Percentiles rank a stretch among this genome's conserved stretches.
These are phyloP conservation scores for Trematomus loennbergii DNA, from an alignment of 2,113 vertebrate species.

Conservation along the genomic window DNA sequence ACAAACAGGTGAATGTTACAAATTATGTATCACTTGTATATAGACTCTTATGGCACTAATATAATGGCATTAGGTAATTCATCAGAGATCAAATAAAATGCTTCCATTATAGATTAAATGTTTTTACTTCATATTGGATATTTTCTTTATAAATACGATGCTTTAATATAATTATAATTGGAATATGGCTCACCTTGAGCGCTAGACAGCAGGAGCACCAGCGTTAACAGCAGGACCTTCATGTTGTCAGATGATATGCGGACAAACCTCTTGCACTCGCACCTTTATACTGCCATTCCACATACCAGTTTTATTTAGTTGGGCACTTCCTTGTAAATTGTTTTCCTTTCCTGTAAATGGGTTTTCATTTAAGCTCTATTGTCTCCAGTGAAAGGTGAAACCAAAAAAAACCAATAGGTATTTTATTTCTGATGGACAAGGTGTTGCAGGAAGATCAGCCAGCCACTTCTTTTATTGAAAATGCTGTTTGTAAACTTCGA, in stretches of 20 bases:
- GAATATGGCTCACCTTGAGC: constrained; percentile 60
- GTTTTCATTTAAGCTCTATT: background rate
- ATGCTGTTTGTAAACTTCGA: background rate
- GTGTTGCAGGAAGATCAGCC: background rate
- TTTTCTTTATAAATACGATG: background rate
- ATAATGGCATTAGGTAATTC: background rate
- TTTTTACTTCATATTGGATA: background rate
- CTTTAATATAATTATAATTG: background rate
- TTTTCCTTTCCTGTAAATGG: constrained; percentile 28
- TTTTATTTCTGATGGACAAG: background rate
- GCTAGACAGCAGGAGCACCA: constrained; percentile 74
- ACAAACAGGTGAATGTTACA: too few species aligned
- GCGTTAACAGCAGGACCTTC: constrained; percentile 65
- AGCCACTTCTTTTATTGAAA: background rate
- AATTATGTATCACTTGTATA: too few species aligned
- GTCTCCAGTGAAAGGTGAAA: background rate
- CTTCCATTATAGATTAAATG: background rate
- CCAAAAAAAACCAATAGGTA: background rate
- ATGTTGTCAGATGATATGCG: constrained; percentile 67
- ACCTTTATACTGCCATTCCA: constrained; percentile 44
- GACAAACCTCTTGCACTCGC: background rate
- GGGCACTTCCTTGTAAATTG: constrained; percentile 37
- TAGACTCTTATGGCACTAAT: too few species aligned
- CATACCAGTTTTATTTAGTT: background rate
- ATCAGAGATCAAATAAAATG: background rate